phyloP scores from a whole-genome alignment of 2,797 vertebrate genomes.

The Peromyscus attwateri region DNA sequence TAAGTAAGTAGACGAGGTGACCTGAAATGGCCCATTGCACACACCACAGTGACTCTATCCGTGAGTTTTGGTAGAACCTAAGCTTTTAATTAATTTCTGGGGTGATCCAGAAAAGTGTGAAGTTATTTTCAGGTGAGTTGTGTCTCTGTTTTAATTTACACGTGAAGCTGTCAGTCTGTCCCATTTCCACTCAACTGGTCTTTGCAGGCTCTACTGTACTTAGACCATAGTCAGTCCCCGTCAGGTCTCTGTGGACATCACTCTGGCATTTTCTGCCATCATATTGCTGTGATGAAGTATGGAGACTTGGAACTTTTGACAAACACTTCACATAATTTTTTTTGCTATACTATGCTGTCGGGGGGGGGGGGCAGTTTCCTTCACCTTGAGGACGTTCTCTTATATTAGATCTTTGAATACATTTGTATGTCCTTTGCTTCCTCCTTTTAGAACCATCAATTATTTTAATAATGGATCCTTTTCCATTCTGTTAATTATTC shows the following conservation, averaged over 20 bases:
- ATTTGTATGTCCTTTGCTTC: not conserved
- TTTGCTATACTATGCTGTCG: not conserved
- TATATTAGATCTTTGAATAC: not conserved
- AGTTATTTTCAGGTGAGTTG: not conserved
- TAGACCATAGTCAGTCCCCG: not conserved
- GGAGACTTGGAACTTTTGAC: not conserved
- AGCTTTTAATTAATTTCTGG: not conserved
- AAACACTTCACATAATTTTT: not conserved
- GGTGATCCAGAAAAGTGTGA: not conserved
- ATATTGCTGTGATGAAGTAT: not conserved
- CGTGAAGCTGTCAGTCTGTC: not conserved
- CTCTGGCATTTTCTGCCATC: not conserved
- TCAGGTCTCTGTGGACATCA: not conserved
- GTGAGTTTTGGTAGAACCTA: not conserved
- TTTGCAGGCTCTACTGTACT: not conserved
- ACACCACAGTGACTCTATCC: not conserved
- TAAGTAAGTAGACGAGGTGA: not conserved
- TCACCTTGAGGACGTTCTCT: not conserved
- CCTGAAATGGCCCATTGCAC: not conserved
- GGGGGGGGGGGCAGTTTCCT: not conserved
- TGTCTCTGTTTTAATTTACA: not conserved
- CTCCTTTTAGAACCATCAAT: not conserved
- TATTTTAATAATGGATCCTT: not conserved
- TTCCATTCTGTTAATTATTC: conserved; percentile 3
- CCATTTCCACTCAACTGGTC: not conserved